Conservation (phyloP, 1,140 invertebrate genomes). For the Caligus rogercresseyi region DNA sequence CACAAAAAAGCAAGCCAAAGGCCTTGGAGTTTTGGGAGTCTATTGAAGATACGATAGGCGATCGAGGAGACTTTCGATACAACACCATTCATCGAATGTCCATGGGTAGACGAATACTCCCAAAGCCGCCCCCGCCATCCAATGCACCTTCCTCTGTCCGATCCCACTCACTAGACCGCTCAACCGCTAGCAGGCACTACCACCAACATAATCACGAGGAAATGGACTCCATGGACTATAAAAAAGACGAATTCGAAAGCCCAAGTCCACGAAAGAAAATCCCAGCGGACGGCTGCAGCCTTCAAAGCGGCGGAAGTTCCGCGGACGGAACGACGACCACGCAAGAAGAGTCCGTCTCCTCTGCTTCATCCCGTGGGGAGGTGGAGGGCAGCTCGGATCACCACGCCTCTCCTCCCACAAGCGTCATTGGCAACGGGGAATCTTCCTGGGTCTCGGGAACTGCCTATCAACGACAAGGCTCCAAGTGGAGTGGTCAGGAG, state of each 20-base stretch:
- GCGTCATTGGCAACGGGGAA: constrained; percentile 13
- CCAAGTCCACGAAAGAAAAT: constrained; percentile 2
- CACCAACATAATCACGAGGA: background rate
- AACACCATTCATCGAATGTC: constrained; percentile 26
- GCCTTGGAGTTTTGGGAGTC: constrained; percentile 26
- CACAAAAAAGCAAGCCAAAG: constrained; percentile 21
- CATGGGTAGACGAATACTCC: constrained; percentile 24
- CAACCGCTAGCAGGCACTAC: background rate
- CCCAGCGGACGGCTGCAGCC: background rate
- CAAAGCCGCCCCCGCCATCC: constrained; percentile 18
- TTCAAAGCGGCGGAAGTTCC: background rate
- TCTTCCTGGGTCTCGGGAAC: background rate
- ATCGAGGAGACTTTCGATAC: constrained; percentile 21
- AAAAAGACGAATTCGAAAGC: background rate
- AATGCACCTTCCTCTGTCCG: too few relatives aligned
- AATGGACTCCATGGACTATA: background rate
- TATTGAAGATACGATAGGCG: constrained; percentile 14
- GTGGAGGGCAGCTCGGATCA: constrained; percentile 21
- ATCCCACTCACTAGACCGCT: background rate
- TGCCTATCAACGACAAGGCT: background rate
- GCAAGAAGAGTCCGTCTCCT: constrained; percentile 7
- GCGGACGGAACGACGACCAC: constrained; percentile 17
- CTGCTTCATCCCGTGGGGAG: constrained; percentile 18
- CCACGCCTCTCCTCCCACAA: constrained; percentile 19
- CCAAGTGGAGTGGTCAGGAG: background rate